These are phyloP conservation scores for Paradoxurus hermaphroditus DNA, from an alignment of 2,113 vertebrate genomes.

Conservation along the genomic window DNA sequence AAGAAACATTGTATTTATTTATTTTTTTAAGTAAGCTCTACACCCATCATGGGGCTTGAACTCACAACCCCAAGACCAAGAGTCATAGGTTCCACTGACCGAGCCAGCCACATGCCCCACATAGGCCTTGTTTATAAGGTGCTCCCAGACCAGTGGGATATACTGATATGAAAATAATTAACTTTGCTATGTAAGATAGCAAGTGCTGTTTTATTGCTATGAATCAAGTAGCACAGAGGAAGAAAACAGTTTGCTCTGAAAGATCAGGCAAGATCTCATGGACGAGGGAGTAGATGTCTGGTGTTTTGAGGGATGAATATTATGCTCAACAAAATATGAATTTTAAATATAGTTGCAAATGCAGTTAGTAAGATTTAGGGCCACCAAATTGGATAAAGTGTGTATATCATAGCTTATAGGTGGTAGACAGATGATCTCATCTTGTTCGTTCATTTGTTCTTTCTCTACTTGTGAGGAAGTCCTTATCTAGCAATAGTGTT, in stretches of 20 bases:
- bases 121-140: background rate
- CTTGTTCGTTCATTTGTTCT: constrained; percentile 2
- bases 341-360: background rate
- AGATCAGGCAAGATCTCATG: background rate
- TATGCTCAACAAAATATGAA: background rate
- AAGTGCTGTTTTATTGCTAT: background rate
- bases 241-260: background rate
- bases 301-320: background rate
- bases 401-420: background rate
- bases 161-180: background rate
- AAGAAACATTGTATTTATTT: background rate
- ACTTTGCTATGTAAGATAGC: background rate
- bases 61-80: background rate
- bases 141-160: background rate
- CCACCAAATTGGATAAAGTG: background rate
- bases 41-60: background rate
- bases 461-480: background rate
- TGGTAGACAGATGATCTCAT: background rate
- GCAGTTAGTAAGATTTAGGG: background rate
- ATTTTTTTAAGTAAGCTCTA: background rate
- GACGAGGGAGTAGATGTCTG: background rate
- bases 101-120: background rate
- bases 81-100: background rate
- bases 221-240: background rate
- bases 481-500: background rate